A percentile compares a stretch with the other conserved stretches of the same genome.
These are phyloP conservation scores for Creontiades dilutus DNA, from an alignment of 2,888 invertebrate genomes.

Conservation along the genomic window DNA sequence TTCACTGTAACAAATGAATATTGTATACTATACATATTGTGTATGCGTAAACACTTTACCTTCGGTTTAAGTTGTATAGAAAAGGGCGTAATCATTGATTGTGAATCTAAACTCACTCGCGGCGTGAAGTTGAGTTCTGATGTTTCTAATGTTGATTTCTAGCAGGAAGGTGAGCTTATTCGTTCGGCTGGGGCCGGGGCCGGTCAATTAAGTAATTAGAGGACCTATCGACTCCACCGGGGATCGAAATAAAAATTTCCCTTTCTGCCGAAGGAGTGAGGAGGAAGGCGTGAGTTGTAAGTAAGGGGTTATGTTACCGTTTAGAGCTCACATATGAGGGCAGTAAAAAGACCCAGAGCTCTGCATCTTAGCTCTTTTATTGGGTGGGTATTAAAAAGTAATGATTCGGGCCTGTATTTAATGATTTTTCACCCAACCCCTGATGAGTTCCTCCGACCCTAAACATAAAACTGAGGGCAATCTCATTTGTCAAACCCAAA, in stretches of 20 bases:
- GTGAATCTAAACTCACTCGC: too few species aligned
- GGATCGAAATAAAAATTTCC: constrained; percentile 47
- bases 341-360: constrained; percentile 56
- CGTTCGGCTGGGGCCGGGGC: not conserved
- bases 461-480: constrained; percentile 47
- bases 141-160: too few species aligned
- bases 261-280: not conserved
- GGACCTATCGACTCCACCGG: constrained; percentile 35
- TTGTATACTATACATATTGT: too few species aligned
- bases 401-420: constrained; percentile 63
- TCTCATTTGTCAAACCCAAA: constrained; percentile 56
- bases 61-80: too few species aligned
- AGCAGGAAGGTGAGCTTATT: too few species aligned
- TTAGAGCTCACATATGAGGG: constrained; percentile 66
- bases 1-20: too few species aligned
- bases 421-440: constrained; percentile 64
- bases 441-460: constrained; percentile 52
- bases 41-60: too few species aligned
- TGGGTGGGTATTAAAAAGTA: constrained; percentile 69
- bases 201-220: constrained; percentile 51
- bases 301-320: constrained; percentile 55
- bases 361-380: constrained; percentile 57
- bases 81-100: too few species aligned
- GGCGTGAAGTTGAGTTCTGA: too few species aligned
- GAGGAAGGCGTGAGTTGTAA: constrained; percentile 41